phyloP scores from a whole-genome alignment of 1,140 invertebrate species.

The Polypedilum pembai region DNA sequence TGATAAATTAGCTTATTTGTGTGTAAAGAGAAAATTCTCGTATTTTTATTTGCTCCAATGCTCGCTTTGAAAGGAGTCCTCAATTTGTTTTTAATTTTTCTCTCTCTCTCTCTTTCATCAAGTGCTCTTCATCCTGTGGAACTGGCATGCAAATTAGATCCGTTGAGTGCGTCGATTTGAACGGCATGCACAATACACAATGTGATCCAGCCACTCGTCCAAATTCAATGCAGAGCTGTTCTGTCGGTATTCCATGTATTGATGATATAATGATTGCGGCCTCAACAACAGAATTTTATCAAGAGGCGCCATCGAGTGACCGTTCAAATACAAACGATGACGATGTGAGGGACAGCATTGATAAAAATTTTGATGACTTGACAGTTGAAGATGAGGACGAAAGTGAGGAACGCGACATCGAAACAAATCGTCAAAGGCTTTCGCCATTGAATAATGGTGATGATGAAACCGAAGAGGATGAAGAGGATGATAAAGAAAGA shows the following conservation, averaged over 20 bases:
- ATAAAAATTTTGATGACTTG: conserved; percentile 29
- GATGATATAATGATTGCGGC: conserved; percentile 31
- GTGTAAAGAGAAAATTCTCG: neutral
- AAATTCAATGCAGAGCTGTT: conserved; percentile 53
- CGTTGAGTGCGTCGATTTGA: conserved; percentile 63
- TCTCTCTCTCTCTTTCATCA: conserved; percentile 34
- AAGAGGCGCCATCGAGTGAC: neutral
- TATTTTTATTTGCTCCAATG: too few species aligned
- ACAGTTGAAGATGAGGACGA: conserved; percentile 34
- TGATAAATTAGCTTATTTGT: neutral
- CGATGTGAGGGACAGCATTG: conserved; percentile 29
- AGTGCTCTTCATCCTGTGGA: conserved; percentile 85
- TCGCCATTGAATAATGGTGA: conserved; percentile 17
- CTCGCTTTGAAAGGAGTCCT: neutral
- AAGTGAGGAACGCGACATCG: conserved; percentile 30
- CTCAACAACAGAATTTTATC: conserved; percentile 19
- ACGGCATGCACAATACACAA: conserved; percentile 42
- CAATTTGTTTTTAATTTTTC: neutral
- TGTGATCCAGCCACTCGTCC: conserved; percentile 53
- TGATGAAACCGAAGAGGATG: conserved; percentile 37
- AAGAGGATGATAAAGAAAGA: conserved; percentile 33
- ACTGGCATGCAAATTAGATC: conserved; percentile 70
- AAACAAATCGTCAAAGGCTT: neutral
- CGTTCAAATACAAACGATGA: conserved; percentile 24
- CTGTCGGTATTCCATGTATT: conserved; percentile 58